Conservation (phyloP, 2,888 invertebrate genomes). For the Erannis defoliaria region DNA sequence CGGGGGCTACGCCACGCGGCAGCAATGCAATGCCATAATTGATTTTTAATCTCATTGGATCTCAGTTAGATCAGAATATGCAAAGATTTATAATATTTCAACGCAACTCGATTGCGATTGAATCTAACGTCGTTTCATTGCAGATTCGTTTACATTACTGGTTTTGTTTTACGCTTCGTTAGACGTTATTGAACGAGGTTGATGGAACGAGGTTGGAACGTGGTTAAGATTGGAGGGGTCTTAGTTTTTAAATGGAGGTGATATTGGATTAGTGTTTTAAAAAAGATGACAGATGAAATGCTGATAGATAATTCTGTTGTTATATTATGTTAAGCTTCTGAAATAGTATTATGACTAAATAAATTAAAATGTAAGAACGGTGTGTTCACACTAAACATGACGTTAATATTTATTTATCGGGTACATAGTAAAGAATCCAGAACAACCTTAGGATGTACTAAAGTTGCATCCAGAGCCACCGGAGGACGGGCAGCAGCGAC, state of each 20-base stretch:
- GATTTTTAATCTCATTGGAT: conserved; percentile 47
- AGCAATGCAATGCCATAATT: conserved; percentile 39
- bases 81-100: conserved; percentile 50
- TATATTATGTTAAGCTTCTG: too few relatives aligned
- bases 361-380: too few relatives aligned
- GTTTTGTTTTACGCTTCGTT: conserved; percentile 29
- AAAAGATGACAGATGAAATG: not conserved
- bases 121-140: conserved; percentile 28
- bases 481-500: too few relatives aligned
- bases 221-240: not conserved
- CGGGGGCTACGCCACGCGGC: conserved; percentile 31
- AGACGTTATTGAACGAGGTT: conserved; percentile 1
- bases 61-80: conserved; percentile 48
- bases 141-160: conserved; percentile 13
- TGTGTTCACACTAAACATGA: too few relatives aligned
- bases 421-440: too few relatives aligned
- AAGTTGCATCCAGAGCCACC: too few relatives aligned
- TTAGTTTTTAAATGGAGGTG: not conserved
- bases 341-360: too few relatives aligned
- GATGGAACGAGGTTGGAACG: not conserved
- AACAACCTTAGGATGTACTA: too few relatives aligned
- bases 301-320: too few relatives aligned
- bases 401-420: too few relatives aligned
- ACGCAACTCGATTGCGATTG: conserved; percentile 37
- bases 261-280: not conserved